A percentile compares a stretch with the other conserved stretches of the same genome.
These are phyloP conservation scores for Sinocyclocheilus anshuiensis DNA, from an alignment of 2,113 vertebrate species.

Conservation along the genomic window DNA sequence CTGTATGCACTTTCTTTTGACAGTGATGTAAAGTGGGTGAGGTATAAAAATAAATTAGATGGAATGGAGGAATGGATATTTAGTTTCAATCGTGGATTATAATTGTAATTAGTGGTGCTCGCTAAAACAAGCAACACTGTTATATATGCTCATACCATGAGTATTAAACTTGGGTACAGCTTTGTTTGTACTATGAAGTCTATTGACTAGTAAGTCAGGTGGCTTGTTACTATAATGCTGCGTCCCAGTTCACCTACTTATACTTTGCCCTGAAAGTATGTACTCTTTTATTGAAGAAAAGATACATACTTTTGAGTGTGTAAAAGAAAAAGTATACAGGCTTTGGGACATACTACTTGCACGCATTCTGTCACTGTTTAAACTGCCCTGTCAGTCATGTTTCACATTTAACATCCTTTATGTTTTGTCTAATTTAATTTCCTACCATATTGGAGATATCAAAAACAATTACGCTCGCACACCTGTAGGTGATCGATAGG, in stretches of 20 bases:
- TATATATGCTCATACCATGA: not conserved
- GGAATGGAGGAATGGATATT: not conserved
- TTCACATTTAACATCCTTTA: too few species aligned
- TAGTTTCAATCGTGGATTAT: not conserved
- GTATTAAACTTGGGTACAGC: not conserved
- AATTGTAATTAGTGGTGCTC: not conserved
- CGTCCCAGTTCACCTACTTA: not conserved
- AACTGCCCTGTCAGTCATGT: too few species aligned
- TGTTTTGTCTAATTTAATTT: not conserved
- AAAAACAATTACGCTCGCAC: too few species aligned
- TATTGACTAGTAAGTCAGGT: not conserved
- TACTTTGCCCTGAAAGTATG: not conserved
- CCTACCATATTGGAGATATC: too few species aligned
- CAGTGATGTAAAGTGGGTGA: not conserved
- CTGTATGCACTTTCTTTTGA: not conserved
- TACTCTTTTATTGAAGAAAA: not conserved
- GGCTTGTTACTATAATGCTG: not conserved
- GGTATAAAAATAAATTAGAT: not conserved
- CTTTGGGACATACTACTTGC: too few species aligned
- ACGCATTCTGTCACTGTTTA: too few species aligned
- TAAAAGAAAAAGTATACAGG: too few species aligned
- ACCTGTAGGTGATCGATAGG: too few species aligned
- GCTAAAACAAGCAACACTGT: not conserved
- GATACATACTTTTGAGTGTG: not conserved
- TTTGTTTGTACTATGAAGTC: not conserved